These are phyloP conservation scores for Pemphredon lugubris DNA, from an alignment of 2,888 invertebrate genomes.

Conservation along the genomic window DNA sequence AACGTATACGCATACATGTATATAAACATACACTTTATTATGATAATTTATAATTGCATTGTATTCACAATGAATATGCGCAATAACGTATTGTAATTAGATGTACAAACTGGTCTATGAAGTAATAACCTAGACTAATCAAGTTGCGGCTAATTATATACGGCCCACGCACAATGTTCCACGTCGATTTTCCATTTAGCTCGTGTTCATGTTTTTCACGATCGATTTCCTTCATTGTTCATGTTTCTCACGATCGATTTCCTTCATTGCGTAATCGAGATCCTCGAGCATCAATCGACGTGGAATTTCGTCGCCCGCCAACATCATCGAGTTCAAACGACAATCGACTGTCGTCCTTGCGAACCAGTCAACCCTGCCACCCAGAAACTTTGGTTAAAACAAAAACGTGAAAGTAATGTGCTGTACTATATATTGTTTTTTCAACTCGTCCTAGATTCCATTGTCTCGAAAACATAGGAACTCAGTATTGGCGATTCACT, in stretches of 20 bases:
- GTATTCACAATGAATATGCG: constrained; percentile 75
- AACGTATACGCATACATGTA: constrained; percentile 61
- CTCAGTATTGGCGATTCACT: constrained; percentile 23
- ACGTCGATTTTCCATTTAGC: constrained; percentile 13
- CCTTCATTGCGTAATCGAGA: not conserved
- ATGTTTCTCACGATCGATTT: not conserved
- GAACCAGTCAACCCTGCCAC: constrained; percentile 30
- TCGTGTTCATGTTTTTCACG: not conserved
- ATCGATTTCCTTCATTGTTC: not conserved
- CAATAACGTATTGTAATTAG: constrained; percentile 72
- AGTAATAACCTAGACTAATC: constrained; percentile 69
- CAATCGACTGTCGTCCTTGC: constrained; percentile 25
- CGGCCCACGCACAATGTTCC: constrained; percentile 50
- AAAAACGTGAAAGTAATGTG: constrained; percentile 24
- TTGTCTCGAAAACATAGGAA: constrained; percentile 18
- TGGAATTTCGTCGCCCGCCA: constrained; percentile 9
- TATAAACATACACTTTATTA: constrained; percentile 77
- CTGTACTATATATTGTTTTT: not conserved
- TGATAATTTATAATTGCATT: constrained; percentile 73
- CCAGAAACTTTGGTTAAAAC: constrained; percentile 19
- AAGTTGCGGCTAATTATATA: constrained; percentile 69
- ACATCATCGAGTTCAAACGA: constrained; percentile 17
- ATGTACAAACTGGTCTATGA: constrained; percentile 75
- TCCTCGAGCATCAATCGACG: constrained; percentile 30
- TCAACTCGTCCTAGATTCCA: no score